Evolutionary conservation across 2,888 invertebrate genomes (phyloP).

Genomic region (Smittia sp.): DNA sequence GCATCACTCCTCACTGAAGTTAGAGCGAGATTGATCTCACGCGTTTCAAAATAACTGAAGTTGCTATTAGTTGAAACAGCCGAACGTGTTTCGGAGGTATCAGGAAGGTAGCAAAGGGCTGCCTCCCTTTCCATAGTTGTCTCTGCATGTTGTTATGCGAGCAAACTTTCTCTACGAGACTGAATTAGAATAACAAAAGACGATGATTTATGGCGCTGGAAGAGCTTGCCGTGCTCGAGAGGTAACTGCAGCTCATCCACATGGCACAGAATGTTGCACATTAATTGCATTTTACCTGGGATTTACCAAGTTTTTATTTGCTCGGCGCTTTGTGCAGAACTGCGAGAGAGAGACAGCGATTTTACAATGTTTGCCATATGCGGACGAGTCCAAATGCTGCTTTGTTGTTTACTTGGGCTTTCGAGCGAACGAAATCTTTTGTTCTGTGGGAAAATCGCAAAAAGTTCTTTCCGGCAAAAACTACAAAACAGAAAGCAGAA

Average conservation of each 20-base stretch:
- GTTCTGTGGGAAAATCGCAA: slow-evolving; percentile 6
- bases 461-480: slow-evolving; percentile 3
- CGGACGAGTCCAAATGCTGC: slow-evolving; percentile 15
- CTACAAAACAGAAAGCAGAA: neutral
- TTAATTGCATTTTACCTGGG: slow-evolving; percentile 34
- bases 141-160: too few species aligned
- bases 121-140: too few species aligned
- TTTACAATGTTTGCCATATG: slow-evolving; percentile 29
- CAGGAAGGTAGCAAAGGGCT: too few species aligned
- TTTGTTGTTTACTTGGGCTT: neutral
- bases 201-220: slow-evolving; percentile 14
- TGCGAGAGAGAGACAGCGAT: neutral
- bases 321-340: neutral
- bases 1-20: too few species aligned
- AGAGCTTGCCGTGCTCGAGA: neutral
- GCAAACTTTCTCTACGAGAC: neutral
- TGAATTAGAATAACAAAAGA: neutral
- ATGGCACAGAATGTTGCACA: slow-evolving; percentile 29
- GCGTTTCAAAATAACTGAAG: too few species aligned
- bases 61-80: too few species aligned
- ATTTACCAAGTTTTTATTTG: slow-evolving; percentile 13
- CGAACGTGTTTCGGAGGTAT: too few species aligned
- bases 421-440: neutral
- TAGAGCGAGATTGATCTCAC: too few species aligned
- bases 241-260: neutral